These are phyloP conservation scores for Tetheella fluctuosa DNA, from an alignment of 2,888 invertebrate genomes.

Conservation along the genomic window DNA sequence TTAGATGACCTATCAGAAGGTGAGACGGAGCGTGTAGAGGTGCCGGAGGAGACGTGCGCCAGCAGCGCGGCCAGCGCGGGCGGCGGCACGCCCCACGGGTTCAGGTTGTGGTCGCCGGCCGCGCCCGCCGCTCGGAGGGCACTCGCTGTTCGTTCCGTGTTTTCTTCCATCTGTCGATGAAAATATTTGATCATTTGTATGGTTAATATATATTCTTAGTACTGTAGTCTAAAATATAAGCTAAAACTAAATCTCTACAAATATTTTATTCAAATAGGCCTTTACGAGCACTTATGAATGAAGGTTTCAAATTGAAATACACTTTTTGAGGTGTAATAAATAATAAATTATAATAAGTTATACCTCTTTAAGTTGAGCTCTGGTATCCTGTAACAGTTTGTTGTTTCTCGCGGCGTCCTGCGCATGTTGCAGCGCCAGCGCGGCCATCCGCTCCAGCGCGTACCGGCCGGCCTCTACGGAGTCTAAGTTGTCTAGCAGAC, in stretches of 20 bases:
- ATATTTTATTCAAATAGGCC: no score
- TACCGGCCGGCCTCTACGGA: constrained; percentile 59
- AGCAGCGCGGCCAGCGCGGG: constrained; percentile 64
- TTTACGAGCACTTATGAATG: no score
- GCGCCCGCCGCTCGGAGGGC: constrained; percentile 61
- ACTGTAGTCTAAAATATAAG: no score
- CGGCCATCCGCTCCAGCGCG: constrained; percentile 61
- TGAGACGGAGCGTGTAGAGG: constrained; percentile 85
- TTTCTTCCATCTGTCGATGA: constrained; percentile 64
- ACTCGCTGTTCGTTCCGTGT: constrained; percentile 60
- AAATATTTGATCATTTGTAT: no score
- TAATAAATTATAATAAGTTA: background rate
- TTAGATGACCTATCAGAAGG: constrained; percentile 81
- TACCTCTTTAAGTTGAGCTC: constrained; percentile 68
- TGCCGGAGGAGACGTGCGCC: constrained; percentile 81
- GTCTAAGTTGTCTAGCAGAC: constrained; percentile 59
- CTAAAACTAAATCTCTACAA: no score
- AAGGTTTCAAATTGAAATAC: no score
- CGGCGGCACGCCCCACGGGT: constrained; percentile 62
- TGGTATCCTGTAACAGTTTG: constrained; percentile 59
- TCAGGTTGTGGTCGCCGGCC: constrained; percentile 62
- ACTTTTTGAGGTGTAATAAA: no score
- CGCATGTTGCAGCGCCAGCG: constrained; percentile 65
- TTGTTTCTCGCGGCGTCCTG: constrained; percentile 66
- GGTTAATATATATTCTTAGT: no score